Percentiles rank a stretch among this genome's conserved stretches.
Evolutionary conservation across 1,140 invertebrate genomes (phyloP).

Genomic region (Dendroctonus ponderosae): DNA sequence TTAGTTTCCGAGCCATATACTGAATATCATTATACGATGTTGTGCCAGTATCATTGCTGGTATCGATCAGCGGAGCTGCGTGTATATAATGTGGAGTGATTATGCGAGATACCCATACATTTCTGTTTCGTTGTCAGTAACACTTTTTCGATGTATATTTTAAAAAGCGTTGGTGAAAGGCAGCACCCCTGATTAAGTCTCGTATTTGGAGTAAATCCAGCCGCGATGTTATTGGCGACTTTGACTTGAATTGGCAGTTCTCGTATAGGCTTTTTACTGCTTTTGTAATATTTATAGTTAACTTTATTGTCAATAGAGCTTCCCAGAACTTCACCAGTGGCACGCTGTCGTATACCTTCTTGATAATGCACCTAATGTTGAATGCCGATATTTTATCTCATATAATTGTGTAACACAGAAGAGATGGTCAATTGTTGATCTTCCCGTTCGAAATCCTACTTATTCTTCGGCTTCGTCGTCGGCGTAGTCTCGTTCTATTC

Average conservation of each 20-base stretch:
- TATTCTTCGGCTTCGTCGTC: neutral
- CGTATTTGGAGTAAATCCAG: neutral
- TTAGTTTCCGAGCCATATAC: slow-evolving; percentile 30
- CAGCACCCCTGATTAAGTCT: neutral
- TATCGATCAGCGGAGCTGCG: slow-evolving; percentile 30
- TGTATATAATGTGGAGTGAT: slow-evolving; percentile 19
- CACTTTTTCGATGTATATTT: too few species aligned
- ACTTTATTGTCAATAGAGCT: slow-evolving; percentile 9
- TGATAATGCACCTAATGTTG: slow-evolving; percentile 9
- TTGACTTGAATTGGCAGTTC: neutral
- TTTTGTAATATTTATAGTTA: slow-evolving; percentile 3
- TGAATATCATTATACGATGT: slow-evolving; percentile 32
- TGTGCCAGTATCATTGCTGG: slow-evolving; percentile 32
- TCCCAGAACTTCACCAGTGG: slow-evolving; percentile 13
- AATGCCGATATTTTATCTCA: slow-evolving; percentile 2
- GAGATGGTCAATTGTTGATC: neutral
- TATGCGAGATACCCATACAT: slow-evolving; percentile 17
- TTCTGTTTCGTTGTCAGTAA: slow-evolving; percentile 7
- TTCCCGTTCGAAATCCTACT: neutral
- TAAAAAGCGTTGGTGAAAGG: too few species aligned
- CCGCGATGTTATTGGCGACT: slow-evolving; percentile 8
- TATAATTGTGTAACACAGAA: neutral
- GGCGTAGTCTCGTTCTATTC: neutral
- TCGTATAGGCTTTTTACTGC: slow-evolving; percentile 7
- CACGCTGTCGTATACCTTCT: slow-evolving; percentile 16